These are phyloP conservation scores for Pipistrellus pygmaeus DNA, from an alignment of 2,797 vertebrate genomes.

Conservation along the genomic window DNA sequence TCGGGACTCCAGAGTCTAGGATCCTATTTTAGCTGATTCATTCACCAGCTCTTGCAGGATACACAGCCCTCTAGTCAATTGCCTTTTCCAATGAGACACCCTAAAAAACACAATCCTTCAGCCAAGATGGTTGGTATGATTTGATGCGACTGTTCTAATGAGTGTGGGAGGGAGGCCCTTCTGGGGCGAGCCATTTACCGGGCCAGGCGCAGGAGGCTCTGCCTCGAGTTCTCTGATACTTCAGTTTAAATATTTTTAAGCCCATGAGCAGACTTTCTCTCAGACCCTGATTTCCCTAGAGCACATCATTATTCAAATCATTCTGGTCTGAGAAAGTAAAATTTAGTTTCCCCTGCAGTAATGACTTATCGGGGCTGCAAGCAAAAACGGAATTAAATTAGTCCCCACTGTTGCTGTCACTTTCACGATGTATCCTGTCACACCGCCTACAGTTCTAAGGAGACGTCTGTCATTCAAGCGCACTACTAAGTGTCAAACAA, in stretches of 20 bases:
- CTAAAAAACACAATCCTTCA: not conserved
- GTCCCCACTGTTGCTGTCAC: slow-evolving; percentile 58
- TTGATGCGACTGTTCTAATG: not conserved
- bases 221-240: not conserved
- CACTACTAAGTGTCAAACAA: slow-evolving; percentile 24
- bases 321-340: slow-evolving; percentile 66
- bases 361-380: slow-evolving; percentile 62
- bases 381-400: slow-evolving; percentile 71
- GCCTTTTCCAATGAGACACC: not conserved
- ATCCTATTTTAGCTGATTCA: slow-evolving; percentile 10
- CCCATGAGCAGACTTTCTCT: slow-evolving; percentile 18
- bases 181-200: not conserved
- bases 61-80: not conserved
- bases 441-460: slow-evolving; percentile 50
- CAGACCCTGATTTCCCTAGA: not conserved
- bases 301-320: slow-evolving; percentile 26
- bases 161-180: not conserved
- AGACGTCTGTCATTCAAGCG: slow-evolving; percentile 73
- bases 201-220: not conserved
- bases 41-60: not conserved
- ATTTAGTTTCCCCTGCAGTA: slow-evolving; percentile 68
- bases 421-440: slow-evolving; percentile 59
- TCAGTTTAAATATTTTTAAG: not conserved
- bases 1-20: not conserved
- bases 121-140: not conserved